Percentiles rank a stretch among this genome's conserved stretches.
These are phyloP conservation scores for Micrasema longulum DNA, from an alignment of 1,140 invertebrate genomes.

Conservation along the genomic window DNA sequence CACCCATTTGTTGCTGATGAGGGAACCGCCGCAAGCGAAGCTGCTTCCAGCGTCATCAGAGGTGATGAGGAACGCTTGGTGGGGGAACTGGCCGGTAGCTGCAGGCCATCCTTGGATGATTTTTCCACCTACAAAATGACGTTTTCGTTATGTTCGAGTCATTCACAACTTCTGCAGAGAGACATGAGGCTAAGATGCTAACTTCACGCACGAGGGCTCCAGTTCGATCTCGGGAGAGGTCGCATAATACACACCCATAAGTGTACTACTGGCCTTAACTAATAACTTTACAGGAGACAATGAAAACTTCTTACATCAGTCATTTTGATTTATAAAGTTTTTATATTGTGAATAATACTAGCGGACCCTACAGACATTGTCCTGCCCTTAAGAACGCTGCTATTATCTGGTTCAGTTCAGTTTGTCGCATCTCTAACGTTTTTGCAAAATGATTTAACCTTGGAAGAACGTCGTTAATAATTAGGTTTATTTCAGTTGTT, in stretches of 20 bases:
- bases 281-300: too few species aligned
- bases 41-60: neutral
- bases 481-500: too few species aligned
- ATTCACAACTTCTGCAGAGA: neutral
- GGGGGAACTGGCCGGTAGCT: constrained; percentile 58
- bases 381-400: too few species aligned
- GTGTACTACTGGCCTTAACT: neutral
- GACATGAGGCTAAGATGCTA: neutral
- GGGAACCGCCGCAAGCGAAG: constrained; percentile 61
- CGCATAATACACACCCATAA: neutral
- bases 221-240: neutral
- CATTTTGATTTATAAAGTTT: neutral
- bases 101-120: constrained; percentile 58
- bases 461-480: too few species aligned
- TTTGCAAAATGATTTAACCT: too few species aligned
- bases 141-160: neutral
- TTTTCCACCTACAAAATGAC: constrained; percentile 32
- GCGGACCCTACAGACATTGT: too few species aligned
- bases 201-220: too few species aligned
- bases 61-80: constrained; percentile 59
- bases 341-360: too few species aligned
- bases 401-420: too few species aligned
- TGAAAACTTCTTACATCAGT: neutral
- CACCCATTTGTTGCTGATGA: constrained; percentile 63
- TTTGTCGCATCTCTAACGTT: too few species aligned